Conservation (phyloP, 2,888 invertebrate species). For the Noctua janthe region DNA sequence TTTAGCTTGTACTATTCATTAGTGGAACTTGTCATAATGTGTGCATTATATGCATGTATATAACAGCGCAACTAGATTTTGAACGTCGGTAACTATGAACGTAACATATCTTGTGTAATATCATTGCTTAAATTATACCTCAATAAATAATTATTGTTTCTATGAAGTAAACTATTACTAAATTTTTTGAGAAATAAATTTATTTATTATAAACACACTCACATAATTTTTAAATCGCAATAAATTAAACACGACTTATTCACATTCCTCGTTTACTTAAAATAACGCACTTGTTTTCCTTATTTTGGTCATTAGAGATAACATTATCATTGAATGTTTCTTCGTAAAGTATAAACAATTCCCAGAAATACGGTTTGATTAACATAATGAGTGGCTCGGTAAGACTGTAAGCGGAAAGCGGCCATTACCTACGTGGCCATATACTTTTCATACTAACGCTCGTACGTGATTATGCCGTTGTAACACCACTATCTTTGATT, state of each 20-base stretch:
- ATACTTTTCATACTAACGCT: too few species aligned
- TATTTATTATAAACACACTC: background rate
- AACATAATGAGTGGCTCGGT: background rate
- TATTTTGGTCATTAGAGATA: constrained; percentile 18
- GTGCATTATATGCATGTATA: too few species aligned
- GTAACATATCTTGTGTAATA: too few species aligned
- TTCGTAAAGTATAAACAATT: constrained; percentile 13
- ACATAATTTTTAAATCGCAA: background rate
- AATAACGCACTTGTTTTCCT: background rate
- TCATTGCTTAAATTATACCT: too few species aligned
- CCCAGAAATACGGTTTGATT: background rate
- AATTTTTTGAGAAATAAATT: too few species aligned
- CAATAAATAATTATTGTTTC: background rate
- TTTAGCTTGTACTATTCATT: too few species aligned
- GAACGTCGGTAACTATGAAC: too few species aligned
- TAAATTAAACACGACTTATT: background rate
- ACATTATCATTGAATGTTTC: constrained; percentile 14
- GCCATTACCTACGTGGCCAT: background rate
- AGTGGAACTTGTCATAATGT: too few species aligned
- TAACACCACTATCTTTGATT: too few species aligned
- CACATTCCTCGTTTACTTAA: background rate
- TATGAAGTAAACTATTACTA: background rate
- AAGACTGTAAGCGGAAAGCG: constrained; percentile 8
- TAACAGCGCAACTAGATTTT: too few species aligned
- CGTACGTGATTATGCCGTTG: too few species aligned